Evolutionary conservation across 2,888 invertebrate genomes (phyloP), one percentile per base, ranked within the genome.

Genomic region (Meteorus cinctellus): DNA sequence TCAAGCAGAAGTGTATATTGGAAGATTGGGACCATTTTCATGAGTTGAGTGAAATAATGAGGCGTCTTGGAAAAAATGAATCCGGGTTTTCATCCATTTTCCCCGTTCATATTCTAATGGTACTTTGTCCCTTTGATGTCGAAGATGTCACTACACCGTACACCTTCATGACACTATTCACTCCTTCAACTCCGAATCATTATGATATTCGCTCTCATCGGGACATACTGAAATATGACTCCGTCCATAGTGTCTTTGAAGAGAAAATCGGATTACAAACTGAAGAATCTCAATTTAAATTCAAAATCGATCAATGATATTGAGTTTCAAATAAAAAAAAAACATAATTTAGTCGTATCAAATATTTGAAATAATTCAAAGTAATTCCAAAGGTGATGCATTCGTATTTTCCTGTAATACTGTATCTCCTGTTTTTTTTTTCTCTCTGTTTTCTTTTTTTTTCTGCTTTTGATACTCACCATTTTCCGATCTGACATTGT

Each of bases 181-280:
- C 65, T 65, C 65, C 41, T 19, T 41, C 41, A 65, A 65, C 36
- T 41, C 24, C n/a, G 41, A 65, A 65, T 36, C 41, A 65, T n/a
- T n/a, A 10, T 10, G 5, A 63, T 63, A 8, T 65, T n/a, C 10
- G 3, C 19, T 41, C 16, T 31, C 12, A 8, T n/a, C 34, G 12
- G 5, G n/a, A n/a, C 36, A 63, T 4, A n/a, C n/a, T 19, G 55
- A 55, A 55, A 55, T 55, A 55, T 55, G 10, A 55, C 4, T 55
- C 19, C n/a, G 55, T 55, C 19, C 8, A 24, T 19, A 55, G n/a
- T 19, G 8, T 19, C 5, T 19, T 55, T 19, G 19, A 55, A n/a
- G 2, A 5, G 8, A 24, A 55, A 55, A 5, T 55, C n/a, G n/a
- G 4, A 55, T n/a, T 24, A 55, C n/a, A 19, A 55, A 24, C 1